Percentiles rank a stretch among this genome's conserved stretches.
Evolutionary conservation across 2,888 invertebrate genomes (phyloP).

Genomic region (Masnerella sp.): DNA sequence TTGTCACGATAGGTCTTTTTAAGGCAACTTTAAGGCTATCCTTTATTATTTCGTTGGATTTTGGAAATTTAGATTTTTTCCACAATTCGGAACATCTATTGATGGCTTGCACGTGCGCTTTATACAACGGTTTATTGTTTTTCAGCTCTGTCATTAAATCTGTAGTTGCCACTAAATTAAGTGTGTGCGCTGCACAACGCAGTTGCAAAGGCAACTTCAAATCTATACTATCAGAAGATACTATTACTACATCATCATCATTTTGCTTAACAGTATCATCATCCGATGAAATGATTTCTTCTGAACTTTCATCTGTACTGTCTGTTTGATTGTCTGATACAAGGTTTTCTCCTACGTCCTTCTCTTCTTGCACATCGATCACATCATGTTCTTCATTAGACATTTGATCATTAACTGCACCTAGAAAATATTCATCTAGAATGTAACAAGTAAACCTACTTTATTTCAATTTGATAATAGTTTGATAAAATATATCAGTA

Average conservation of each 20-base stretch:
- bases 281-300: no score
- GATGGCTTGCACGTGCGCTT: not conserved
- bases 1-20: slow-evolving; percentile 5
- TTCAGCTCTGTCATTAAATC: not conserved
- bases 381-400: no score
- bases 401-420: no score
- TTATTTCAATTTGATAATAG: no score
- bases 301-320: not conserved
- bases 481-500: no score
- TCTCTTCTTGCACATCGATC: no score
- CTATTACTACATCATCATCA: not conserved
- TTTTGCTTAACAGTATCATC: not conserved
- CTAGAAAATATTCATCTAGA: no score
- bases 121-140: slow-evolving; percentile 1
- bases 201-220: not conserved
- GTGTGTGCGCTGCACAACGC: not conserved
- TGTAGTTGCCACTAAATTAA: not conserved
- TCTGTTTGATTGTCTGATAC: no score
- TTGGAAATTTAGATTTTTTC: slow-evolving; percentile 12
- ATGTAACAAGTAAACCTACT: no score
- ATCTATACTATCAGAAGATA: not conserved
- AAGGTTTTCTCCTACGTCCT: no score
- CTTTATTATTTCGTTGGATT: slow-evolving; percentile 1
- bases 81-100: slow-evolving; percentile 12
- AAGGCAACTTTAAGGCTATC: not conserved